Conservation (phyloP, 2,797 vertebrate genomes). For the Muscicapa comitata region DNA sequence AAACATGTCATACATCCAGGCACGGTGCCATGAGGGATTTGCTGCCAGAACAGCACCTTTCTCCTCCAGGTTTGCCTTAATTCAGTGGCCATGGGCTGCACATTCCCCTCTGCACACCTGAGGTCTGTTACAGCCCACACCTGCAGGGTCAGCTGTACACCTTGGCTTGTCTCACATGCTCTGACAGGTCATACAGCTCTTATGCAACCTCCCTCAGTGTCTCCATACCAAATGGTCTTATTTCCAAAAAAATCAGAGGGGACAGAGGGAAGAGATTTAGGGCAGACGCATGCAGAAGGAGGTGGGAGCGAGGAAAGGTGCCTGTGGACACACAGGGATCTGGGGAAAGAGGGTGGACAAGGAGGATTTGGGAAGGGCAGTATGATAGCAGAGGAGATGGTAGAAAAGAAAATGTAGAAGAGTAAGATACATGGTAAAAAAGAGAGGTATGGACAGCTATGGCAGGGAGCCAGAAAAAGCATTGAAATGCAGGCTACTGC, state of each 20-base stretch:
- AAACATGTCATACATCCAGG: rapidly evolving
- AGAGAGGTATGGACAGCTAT: background rate
- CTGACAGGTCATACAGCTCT: background rate
- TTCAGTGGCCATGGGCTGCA: background rate
- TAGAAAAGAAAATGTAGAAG: background rate
- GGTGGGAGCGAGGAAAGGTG: background rate
- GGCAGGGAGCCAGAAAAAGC: background rate
- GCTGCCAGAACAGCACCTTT: background rate
- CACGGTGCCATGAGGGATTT: background rate
- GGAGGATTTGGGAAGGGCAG: background rate
- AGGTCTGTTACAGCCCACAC: background rate
- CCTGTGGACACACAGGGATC: rapidly evolving
- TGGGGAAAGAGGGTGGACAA: background rate
- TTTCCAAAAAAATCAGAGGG: background rate
- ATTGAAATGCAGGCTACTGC: background rate
- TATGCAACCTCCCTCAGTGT: background rate
- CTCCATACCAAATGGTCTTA: background rate
- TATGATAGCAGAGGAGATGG: background rate
- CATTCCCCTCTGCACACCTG: background rate
- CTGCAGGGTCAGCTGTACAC: background rate
- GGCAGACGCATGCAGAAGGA: background rate
- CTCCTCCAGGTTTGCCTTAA: background rate
- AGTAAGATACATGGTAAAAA: background rate
- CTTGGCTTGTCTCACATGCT: background rate
- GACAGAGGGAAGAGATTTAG: background rate